These are phyloP conservation scores for Carassius carassius DNA, from an alignment of 2,113 vertebrate species.

Conservation along the genomic window DNA sequence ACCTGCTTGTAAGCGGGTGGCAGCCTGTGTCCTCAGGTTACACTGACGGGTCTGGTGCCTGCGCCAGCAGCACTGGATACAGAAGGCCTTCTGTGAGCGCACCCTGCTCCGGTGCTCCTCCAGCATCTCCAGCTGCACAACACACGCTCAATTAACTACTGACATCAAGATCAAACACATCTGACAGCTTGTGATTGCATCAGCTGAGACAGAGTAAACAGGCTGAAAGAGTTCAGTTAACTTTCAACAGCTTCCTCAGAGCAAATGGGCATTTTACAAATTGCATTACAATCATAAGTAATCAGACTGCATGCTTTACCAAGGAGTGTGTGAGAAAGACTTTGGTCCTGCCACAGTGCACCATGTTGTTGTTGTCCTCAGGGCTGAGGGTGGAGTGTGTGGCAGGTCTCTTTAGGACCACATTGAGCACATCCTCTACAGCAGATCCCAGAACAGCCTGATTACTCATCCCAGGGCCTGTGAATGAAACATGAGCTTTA, in stretches of 20 bases:
- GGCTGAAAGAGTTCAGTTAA: background rate
- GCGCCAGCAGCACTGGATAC: constrained; percentile 90
- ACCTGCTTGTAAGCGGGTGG: constrained; percentile 91
- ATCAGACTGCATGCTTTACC: constrained; percentile 71
- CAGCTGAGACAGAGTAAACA: background rate
- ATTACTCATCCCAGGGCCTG: constrained; percentile 61
- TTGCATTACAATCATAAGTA: background rate
- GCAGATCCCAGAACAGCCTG: constrained; percentile 43
- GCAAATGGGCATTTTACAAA: background rate
- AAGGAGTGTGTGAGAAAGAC: constrained; percentile 85
- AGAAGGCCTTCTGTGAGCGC: constrained; percentile 79
- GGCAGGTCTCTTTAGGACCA: constrained; percentile 55
- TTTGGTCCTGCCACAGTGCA: constrained; percentile 90
- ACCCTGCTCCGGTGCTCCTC: constrained; percentile 77
- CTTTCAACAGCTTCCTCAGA: background rate
- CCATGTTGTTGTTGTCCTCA: constrained; percentile 56
- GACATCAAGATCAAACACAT: background rate
- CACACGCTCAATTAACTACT: background rate
- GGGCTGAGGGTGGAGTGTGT: constrained; percentile 26
- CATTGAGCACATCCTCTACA: constrained; percentile 74
- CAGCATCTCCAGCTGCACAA: constrained; percentile 82
- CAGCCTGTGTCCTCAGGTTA: constrained; percentile 69
- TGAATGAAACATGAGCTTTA: background rate
- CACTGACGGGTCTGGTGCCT: constrained; percentile 69
- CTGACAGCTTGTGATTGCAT: background rate